Evolutionary conservation across 2,113 vertebrate species (phyloP).

Genomic region (Eurypyga helias): DNA sequence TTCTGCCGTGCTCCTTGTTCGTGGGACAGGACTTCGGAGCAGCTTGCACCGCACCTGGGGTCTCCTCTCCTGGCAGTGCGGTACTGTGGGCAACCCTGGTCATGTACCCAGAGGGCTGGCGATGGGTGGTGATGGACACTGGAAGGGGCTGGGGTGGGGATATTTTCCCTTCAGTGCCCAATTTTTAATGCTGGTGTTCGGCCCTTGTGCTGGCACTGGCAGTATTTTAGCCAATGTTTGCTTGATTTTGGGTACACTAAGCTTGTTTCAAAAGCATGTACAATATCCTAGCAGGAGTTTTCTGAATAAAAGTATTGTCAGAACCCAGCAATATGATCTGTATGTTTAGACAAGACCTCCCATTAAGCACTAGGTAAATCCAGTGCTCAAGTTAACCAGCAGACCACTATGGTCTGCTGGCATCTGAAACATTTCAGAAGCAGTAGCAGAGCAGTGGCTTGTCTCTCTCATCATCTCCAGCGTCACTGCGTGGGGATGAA

Average conservation of each 20-base stretch:
- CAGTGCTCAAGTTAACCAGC: not conserved
- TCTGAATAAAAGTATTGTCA: not conserved
- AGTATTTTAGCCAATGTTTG: not conserved
- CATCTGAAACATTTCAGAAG: not conserved
- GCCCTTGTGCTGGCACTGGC: not conserved
- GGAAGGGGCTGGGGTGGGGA: not conserved
- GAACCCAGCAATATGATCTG: not conserved
- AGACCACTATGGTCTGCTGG: not conserved
- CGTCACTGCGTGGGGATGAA: not conserved
- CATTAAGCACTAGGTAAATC: not conserved
- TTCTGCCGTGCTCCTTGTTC: not conserved
- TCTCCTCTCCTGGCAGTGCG: not conserved
- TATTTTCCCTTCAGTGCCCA: not conserved
- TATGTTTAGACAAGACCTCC: not conserved
- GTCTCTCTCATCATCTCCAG: not conserved
- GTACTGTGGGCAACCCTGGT: not conserved
- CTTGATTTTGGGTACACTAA: not conserved
- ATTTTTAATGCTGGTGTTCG: not conserved
- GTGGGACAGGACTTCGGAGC: not conserved
- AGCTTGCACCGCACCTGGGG: not conserved
- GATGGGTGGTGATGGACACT: not conserved
- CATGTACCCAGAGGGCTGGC: accelerated
- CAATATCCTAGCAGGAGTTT: not conserved
- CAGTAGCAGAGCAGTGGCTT: not conserved
- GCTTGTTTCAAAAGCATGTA: not conserved